Base-by-base conservation (phyloP, 2,888 invertebrate genomes). In the Eilema sororculum region DNA sequence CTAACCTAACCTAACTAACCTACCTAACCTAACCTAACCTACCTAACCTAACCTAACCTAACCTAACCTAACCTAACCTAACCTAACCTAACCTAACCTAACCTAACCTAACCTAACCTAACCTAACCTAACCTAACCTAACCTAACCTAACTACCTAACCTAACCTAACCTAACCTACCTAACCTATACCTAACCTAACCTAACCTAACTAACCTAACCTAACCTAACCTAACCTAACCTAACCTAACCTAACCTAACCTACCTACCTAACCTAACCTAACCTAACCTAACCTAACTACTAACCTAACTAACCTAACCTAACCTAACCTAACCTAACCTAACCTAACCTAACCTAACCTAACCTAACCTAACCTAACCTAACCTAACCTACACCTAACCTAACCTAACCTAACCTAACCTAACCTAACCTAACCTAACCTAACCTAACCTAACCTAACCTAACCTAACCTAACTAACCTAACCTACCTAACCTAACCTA, bases 61-160 rank as follows among this genome's bases (percentile, higher is more conserved):
- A 71, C 73, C 72, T 73, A 73, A 69, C 71, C 46, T 46, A 76
- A 76, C 76, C 76, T 76, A 74, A 76, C 76, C 76, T 76, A 76
- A 76, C 76, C 76, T 76, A 76, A 76, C 76, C 76, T 76, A 72
- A 73, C 73, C 76, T 76, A 74, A 75, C 74, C 73, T 73, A 74
- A 71, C 74, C 73, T 73, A 74, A 69, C n/a, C n/a, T n/a, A n/a
- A n/a, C n/a, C n/a, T n/a, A n/a, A n/a, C n/a, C 75, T 71, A 58
- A 58, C 58, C 58, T 58, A 58, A 58, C 58, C 72, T 72, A 69
- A 72, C 74, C 72, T 70, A 75, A 75, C 73, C 75, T 73, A 75
- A 75, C 75, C 69, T 69, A 69, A 69, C 69, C 69, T 69, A 69
- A 69, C 69, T 73, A 75, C 75, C 75, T 75, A 73, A 75, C 72